A percentile compares a stretch with the other conserved stretches of the same genome.
phyloP scores from a whole-genome alignment of 2,113 vertebrate species.

The Cyprinus carpio region DNA sequence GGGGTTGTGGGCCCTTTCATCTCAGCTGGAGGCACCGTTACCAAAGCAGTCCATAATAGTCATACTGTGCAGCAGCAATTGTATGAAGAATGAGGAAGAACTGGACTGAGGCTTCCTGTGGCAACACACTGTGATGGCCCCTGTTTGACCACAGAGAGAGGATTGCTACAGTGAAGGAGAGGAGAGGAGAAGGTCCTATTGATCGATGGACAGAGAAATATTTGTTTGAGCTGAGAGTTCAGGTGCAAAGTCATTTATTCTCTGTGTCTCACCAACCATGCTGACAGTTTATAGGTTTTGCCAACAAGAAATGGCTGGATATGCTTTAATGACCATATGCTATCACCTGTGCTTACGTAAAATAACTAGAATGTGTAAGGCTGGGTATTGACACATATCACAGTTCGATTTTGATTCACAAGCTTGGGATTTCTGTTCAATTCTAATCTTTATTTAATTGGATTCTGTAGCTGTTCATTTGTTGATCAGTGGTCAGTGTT shows the following conservation, averaged over 20 bases:
- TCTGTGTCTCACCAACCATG: not conserved
- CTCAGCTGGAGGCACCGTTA: constrained; percentile 49
- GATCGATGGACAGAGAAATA: constrained; percentile 23
- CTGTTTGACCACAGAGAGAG: constrained; percentile 71
- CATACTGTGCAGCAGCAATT: constrained; percentile 6
- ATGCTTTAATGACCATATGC: not conserved
- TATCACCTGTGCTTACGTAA: not conserved
- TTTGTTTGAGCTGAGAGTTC: constrained; percentile 2
- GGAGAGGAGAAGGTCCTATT: not conserved
- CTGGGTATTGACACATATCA: not conserved
- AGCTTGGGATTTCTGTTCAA: not conserved
- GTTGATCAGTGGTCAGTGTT: too few species aligned
- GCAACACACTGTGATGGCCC: constrained; percentile 70
- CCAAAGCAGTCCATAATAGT: constrained; percentile 49
- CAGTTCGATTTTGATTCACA: not conserved
- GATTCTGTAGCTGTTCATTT: not conserved
- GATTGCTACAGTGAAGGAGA: not conserved
- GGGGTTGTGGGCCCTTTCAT: constrained; percentile 48
- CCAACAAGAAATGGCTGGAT: not conserved
- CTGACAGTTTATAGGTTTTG: not conserved
- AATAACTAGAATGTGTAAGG: not conserved
- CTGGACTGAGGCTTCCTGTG: constrained; percentile 57
- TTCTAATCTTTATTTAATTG: not conserved
- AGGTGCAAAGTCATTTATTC: constrained; percentile 8
- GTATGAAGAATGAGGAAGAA: constrained; percentile 29